phyloP scores from a whole-genome alignment of 2,888 invertebrate genomes.

The Emmelina monodactyla region DNA sequence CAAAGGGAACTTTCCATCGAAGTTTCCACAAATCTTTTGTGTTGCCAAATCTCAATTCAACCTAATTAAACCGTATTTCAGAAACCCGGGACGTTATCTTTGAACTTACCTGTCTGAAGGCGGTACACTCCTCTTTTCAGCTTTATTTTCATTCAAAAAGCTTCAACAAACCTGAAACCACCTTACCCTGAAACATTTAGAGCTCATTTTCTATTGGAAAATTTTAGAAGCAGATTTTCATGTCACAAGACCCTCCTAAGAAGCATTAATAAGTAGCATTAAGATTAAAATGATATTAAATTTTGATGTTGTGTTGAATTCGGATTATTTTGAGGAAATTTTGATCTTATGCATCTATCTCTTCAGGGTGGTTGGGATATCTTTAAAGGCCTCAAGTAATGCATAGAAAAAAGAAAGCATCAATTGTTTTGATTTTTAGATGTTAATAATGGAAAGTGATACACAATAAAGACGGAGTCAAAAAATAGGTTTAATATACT shows the following conservation, averaged over 20 bases:
- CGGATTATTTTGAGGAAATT: conserved; percentile 59
- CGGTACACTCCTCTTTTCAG: conserved; percentile 26
- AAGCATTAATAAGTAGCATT: conserved; percentile 61
- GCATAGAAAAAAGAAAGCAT: too few species aligned
- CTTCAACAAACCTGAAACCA: conserved; percentile 11
- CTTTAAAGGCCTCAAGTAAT: too few species aligned
- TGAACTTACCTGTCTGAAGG: conserved; percentile 53
- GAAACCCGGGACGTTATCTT: conserved; percentile 51
- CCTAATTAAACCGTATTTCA: conserved; percentile 48
- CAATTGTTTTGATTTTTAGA: neutral
- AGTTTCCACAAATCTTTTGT: too few species aligned
- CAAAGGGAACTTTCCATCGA: too few species aligned
- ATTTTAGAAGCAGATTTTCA: conserved; percentile 24
- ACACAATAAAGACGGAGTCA: neutral
- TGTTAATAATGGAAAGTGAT: neutral
- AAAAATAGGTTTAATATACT: too few species aligned
- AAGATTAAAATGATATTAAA: conserved; percentile 67
- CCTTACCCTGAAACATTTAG: conserved; percentile 10
- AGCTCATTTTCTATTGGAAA: conserved; percentile 14
- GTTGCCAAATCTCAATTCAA: conserved; percentile 32
- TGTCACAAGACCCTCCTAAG: conserved; percentile 41
- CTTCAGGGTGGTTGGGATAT: too few species aligned
- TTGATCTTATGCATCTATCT: conserved; percentile 48
- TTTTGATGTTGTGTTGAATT: conserved; percentile 64
- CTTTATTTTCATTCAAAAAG: conserved; percentile 21